Base-by-base conservation (phyloP, 1,140 invertebrate genomes). In the Eurytemora carolleeae region DNA sequence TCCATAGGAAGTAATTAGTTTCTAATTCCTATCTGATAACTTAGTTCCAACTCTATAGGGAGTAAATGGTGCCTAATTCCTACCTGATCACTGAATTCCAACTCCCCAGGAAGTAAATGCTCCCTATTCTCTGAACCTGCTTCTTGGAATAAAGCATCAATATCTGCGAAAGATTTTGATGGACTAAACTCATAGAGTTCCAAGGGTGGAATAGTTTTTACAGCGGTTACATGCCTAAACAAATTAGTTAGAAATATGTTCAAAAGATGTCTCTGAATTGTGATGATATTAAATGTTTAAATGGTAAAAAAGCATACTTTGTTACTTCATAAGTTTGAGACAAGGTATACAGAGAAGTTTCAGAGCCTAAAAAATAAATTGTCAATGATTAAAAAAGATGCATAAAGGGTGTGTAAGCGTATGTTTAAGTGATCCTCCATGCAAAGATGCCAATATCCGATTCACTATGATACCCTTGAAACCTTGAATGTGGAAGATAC, bases 261-360 rank as follows among this genome's bases (percentile, higher is more conserved):
- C n/a, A n/a, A n/a, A n/a, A n/a, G n/a, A n/a, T n/a, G n/a, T n/a
- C n/a, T n/a, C n/a, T n/a, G n/a, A n/a, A n/a, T n/a, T n/a, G n/a
- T n/a, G n/a, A n/a, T n/a, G n/a, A n/a, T n/a, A n/a, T n/a, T n/a
- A n/a, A n/a, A n/a, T n/a, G n/a, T n/a, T n/a, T n/a, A n/a, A n/a
- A n/a, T n/a, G n/a, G n/a, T n/a, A n/a, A n/a, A n/a, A n/a, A n/a
- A n/a, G n/a, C n/a, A n/a, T n/a, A n/a, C n/a, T n/a, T 76, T 0
- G 87, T 88, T 7, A 91, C 79, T 67, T 86, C 81, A 70, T 89
- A 91, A 0, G 87, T 88, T 74, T 92, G 87, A 1, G 87, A 83
- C 24, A 91, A 73, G 1, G 87, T 90, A 63, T 86, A 75, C 56
- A 66, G 63, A 3, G 67, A 66, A 7, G 72, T 73, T 7, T 77